Percentiles rank a stretch among this genome's conserved stretches.
phyloP scores from a whole-genome alignment of 1,140 invertebrate species.

The Druon quercuslanigerum region DNA sequence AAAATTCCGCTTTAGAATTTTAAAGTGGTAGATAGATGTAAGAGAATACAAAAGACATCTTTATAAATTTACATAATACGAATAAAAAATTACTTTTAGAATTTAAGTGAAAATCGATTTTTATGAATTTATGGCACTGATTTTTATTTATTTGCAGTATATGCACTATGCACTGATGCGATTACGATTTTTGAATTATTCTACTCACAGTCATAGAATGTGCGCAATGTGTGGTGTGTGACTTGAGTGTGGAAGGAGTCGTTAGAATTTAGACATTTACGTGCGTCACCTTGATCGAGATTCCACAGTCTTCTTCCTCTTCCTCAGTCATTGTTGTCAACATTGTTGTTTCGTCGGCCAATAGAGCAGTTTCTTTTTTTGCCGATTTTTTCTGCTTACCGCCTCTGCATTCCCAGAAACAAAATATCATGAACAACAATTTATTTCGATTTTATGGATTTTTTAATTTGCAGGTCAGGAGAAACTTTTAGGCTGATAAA shows the following conservation, averaged over 20 bases:
- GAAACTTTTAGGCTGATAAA: not conserved
- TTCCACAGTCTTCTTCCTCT: slow-evolving; percentile 77
- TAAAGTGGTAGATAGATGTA: too few relatives aligned
- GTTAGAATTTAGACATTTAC: slow-evolving; percentile 73
- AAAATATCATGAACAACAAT: slow-evolving; percentile 28
- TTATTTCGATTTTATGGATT: slow-evolving; percentile 17
- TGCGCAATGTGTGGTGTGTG: slow-evolving; percentile 61
- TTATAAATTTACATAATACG: too few relatives aligned
- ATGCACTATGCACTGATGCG: too few relatives aligned
- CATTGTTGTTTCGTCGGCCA: slow-evolving; percentile 69
- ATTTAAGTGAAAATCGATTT: too few relatives aligned
- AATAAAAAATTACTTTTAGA: too few relatives aligned
- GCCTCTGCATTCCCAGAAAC: slow-evolving; percentile 50
- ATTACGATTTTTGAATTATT: too few relatives aligned
- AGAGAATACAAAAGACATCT: too few relatives aligned
- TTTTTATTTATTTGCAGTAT: too few relatives aligned
- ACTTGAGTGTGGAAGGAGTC: slow-evolving; percentile 63
- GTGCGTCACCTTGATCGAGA: slow-evolving; percentile 78
- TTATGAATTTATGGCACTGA: too few relatives aligned
- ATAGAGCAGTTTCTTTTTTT: slow-evolving; percentile 64
- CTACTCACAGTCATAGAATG: too few relatives aligned
- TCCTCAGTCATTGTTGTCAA: slow-evolving; percentile 75
- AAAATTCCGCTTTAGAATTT: too few relatives aligned
- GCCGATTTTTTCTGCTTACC: slow-evolving; percentile 68
- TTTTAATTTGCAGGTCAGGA: not conserved